Evolutionary conservation across 2,888 invertebrate species (phyloP).

Genomic region (Ophonus ardosiacus): DNA sequence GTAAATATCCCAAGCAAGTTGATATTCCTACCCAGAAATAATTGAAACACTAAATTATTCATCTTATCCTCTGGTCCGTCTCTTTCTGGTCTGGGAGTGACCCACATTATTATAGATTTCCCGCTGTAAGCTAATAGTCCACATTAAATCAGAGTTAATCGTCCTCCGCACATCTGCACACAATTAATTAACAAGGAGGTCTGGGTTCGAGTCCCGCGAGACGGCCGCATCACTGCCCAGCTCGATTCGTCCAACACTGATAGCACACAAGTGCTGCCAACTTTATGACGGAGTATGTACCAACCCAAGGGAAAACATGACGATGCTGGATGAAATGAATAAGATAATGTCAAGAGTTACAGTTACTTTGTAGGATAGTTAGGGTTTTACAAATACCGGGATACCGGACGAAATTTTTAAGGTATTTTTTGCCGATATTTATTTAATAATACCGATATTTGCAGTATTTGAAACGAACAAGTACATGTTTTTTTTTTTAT

Average conservation of each 20-base stretch:
- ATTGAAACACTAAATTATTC: neutral
- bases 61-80: neutral
- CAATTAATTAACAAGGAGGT: slow-evolving; percentile 35
- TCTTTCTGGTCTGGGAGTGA: neutral
- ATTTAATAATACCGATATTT: too few species aligned
- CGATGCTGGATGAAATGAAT: too few species aligned
- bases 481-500: too few species aligned
- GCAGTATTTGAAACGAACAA: too few species aligned
- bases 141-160: slow-evolving; percentile 47
- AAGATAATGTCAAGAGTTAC: too few species aligned
- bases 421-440: too few species aligned
- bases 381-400: too few species aligned
- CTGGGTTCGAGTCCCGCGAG: slow-evolving; percentile 30
- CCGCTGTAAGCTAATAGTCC: slow-evolving; percentile 9
- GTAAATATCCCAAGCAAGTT: too few species aligned
- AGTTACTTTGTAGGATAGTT: too few species aligned
- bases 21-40: neutral
- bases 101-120: slow-evolving; percentile 25
- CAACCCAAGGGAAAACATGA: neutral
- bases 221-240: neutral
- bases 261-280: neutral
- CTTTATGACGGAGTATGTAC: too few species aligned
- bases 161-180: slow-evolving; percentile 41
- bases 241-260: slow-evolving; percentile 17
- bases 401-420: too few species aligned